Base-by-base conservation (phyloP, 2,888 invertebrate genomes). In the Cristatella mucedo region DNA sequence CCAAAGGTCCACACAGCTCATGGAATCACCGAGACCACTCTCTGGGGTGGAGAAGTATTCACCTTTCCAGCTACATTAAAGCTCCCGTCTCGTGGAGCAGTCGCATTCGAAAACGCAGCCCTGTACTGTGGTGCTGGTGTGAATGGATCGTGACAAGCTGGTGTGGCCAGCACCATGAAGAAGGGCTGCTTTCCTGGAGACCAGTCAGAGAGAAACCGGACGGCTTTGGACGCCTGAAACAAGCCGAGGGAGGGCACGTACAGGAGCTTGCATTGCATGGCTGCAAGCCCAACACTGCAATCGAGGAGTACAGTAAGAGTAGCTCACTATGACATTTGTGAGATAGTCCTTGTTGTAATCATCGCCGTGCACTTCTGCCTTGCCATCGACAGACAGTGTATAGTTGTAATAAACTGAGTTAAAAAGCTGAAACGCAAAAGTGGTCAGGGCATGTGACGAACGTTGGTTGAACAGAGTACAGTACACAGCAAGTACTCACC, bases 331-430 rank as follows among this genome's bases (percentile, higher is more conserved):
- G 38, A 82, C 71, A 68, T 86, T 82, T 2, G 89, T 87, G 15
- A 89, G 73, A 63, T 89, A 91, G 43, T 77, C 73, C 13, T 49
- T 45, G 13, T 53, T 41, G 42, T 66, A 67, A 15, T 75, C 67
- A 16, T 73, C 61, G 11, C 75, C 75, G 53, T 76, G 75, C 33
- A 62, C 57, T 22, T 73, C 74, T 7, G 72, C 71, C 0, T 73
- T 73, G 0, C 82, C 82, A 61, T 89, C 83, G 48, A 83, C 74
- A 0, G 82, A 83, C 33, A 89, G 64, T 0, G 77, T 76, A 57
- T 85, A 91, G 67, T 86, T 76, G 63, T 87, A 91, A 66, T 89
- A 91, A n/a, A 73, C 75, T 0, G 87, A 87, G 66, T 91, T 91
- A 21, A 30, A 26, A n/a, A 11, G 9, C 26, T n/a, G n/a, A n/a